phyloP scores from a whole-genome alignment of 2,797 vertebrate species.

The Oreochromis grahami region DNA sequence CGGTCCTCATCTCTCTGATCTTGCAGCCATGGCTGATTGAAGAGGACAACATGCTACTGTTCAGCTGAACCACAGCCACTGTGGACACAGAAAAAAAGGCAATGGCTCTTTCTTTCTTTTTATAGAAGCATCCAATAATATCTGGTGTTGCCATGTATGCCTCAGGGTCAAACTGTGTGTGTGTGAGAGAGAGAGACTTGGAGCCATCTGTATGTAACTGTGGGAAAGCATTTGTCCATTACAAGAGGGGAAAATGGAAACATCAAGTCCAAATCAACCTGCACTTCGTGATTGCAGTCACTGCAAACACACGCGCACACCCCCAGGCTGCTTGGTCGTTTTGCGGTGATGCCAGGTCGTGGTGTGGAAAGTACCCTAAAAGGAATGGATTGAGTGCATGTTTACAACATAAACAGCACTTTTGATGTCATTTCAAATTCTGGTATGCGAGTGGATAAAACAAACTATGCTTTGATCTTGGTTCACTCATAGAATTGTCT shows the following conservation, averaged over 20 bases:
- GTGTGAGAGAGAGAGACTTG: background rate
- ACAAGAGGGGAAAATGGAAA: conserved; percentile 36
- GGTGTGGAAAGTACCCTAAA: conserved; percentile 25
- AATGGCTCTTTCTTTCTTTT: conserved; percentile 67
- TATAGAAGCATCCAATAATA: conserved; percentile 72
- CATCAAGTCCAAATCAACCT: conserved; percentile 41
- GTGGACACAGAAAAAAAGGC: conserved; percentile 33
- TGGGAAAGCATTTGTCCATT: conserved; percentile 52
- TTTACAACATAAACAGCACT: conserved; percentile 12
- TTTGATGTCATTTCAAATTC: conserved; percentile 30
- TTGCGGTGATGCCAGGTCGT: conserved; percentile 23
- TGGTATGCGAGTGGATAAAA: conserved; percentile 3
- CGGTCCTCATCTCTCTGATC: conserved; percentile 44
- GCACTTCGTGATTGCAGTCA: background rate
- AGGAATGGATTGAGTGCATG: conserved; percentile 27
- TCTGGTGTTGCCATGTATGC: conserved; percentile 67
- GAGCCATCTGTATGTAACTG: conserved; percentile 28
- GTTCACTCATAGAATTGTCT: background rate
- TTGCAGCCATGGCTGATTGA: conserved; percentile 36
- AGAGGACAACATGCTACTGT: conserved; percentile 52
- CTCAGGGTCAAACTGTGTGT: conserved; percentile 47
- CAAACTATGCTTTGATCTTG: conserved; percentile 15
- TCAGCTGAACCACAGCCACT: conserved; percentile 33
- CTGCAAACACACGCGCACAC: background rate
- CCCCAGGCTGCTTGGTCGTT: conserved; percentile 12